Evolutionary conservation across 2,888 invertebrate species (phyloP), one percentile per base, ranked within the genome.

Genomic region (Leptinotarsa tumamoca): DNA sequence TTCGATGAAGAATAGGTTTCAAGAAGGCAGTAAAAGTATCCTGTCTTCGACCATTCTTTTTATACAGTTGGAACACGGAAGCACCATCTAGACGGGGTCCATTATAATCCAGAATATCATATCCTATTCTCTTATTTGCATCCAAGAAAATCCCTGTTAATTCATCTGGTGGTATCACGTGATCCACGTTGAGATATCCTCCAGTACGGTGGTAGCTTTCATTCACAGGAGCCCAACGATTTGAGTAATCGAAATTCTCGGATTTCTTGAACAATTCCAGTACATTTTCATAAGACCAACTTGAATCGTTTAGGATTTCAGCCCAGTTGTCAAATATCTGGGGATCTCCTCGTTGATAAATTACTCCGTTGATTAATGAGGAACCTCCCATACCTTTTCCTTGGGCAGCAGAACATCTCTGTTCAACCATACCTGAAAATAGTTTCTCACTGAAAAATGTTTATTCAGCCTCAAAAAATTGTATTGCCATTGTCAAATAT

Each of bases 11-110:
- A 4, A 93, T 90, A 0, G 95, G 94, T 80, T 91, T 90, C 14
- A 95, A 88, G 86, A 94, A 95, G 0, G 95, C 95, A 84, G 94
- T 94, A 3, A 92, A 91, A 0, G 94, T 91, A 84, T 95, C 95
- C 80, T 94, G 94, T 73, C 96, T 90, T 74, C 93, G 90, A 0
- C 95, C 95, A 70, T 91, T 89, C 67, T 92, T 89, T 81, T 93
- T 90, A 67, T 92, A 94, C 0, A 92, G 92, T 84, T 94, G 94
- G 0, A 91, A 91, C 43, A 91, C 90, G 0, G 92, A 91, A 82
- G 94, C 93, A 0, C 95, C 94, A 4, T 91, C 83, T 4, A 90
- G 85, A 81, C 90, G 90, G 3, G 92, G 92, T 2, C 85, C 86
- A 85, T 94, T 95, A 0, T 94, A 93, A 86, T 95, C 95, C 67